These are phyloP conservation scores for Ursus arctos DNA, from an alignment of 2,113 vertebrate species.

Conservation along the genomic window DNA sequence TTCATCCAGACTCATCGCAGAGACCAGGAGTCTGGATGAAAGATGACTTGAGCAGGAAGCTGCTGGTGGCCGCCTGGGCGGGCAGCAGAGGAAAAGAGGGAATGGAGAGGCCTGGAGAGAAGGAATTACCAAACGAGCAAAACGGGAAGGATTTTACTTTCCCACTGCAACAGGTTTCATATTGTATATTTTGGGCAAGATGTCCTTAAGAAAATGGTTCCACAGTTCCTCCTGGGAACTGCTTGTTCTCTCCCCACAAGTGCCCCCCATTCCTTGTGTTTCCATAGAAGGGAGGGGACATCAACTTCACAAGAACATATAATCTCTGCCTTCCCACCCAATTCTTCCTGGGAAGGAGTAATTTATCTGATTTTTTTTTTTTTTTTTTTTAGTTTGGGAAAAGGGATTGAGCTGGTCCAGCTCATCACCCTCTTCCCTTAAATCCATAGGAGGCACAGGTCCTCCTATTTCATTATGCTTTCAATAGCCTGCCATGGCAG, in stretches of 20 bases:
- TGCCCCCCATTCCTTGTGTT: neutral
- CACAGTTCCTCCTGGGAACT: neutral
- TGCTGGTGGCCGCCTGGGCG: neutral
- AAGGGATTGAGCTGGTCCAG: neutral
- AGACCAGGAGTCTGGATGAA: neutral
- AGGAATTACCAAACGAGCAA: neutral
- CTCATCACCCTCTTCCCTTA: neutral
- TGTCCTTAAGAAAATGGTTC: neutral
- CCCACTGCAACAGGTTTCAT: neutral
- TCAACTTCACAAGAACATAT: neutral
- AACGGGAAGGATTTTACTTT: neutral
- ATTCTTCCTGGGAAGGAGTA: neutral
- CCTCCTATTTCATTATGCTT: neutral
- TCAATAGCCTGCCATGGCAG: neutral
- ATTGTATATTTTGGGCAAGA: neutral
- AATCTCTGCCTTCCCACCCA: neutral
- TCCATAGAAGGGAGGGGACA: neutral
- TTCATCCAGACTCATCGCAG: neutral
- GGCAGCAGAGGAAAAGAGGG: neutral
- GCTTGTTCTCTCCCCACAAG: too few species aligned
- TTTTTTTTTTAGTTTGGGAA: neutral
- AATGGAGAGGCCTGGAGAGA: neutral
- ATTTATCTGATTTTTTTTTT: neutral
- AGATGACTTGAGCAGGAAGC: neutral
- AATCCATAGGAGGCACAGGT: neutral